A percentile compares a stretch with the other conserved stretches of the same genome.
These are phyloP conservation scores for Drosophila subsilvestris DNA, from an alignment of 2,888 invertebrate genomes.

Conservation along the genomic window DNA sequence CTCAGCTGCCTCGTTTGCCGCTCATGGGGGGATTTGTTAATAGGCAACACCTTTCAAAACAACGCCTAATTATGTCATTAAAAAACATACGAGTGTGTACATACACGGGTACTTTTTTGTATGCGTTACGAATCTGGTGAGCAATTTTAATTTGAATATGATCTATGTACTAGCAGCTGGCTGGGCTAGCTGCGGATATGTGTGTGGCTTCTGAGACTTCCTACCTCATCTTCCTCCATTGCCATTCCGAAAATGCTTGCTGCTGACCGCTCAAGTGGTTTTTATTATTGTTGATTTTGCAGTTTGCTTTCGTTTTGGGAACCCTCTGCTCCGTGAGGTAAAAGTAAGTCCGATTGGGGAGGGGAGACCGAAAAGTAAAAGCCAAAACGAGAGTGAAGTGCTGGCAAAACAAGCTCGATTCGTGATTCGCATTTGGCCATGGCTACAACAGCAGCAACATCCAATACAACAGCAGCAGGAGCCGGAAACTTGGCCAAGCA, in stretches of 20 bases:
- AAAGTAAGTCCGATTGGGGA: constrained; percentile 51
- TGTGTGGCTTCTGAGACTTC: too few relatives aligned
- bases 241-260: not conserved
- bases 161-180: not conserved
- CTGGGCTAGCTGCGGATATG: not conserved
- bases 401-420: constrained; percentile 47
- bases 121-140: not conserved
- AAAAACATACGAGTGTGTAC: constrained; percentile 46
- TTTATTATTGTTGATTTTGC: constrained; percentile 5
- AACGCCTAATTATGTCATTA: constrained; percentile 75
- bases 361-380: constrained; percentile 76
- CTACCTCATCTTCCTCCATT: not conserved
- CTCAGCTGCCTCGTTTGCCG: not conserved
- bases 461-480: constrained; percentile 53
- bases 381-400: constrained; percentile 64
- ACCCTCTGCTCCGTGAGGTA: constrained; percentile 29
- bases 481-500: constrained; percentile 64
- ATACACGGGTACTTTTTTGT: constrained; percentile 1
- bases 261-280: not conserved
- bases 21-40: constrained; percentile 7
- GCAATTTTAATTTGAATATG: not conserved
- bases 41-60: constrained; percentile 54
- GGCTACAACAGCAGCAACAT: constrained; percentile 3
- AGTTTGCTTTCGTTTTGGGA: constrained; percentile 6
- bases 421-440: constrained; percentile 62